A percentile compares a stretch with the other conserved stretches of the same genome.
These are phyloP conservation scores for Stigmatopora nigra DNA, from an alignment of 2,113 vertebrate species.

Conservation along the genomic window DNA sequence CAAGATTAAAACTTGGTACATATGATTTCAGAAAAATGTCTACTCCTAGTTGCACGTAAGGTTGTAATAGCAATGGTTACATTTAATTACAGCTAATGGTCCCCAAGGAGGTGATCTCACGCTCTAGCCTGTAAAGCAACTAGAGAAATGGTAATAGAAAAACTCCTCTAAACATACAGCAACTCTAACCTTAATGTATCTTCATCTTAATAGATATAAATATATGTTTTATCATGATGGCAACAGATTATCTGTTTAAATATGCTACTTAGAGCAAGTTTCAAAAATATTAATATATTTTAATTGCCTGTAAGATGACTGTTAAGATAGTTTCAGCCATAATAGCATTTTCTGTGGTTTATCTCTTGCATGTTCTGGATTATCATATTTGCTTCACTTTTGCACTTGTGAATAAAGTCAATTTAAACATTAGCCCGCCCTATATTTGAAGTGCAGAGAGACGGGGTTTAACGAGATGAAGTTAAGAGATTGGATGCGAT, in stretches of 20 bases:
- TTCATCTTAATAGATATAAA: slow-evolving; percentile 11
- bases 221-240: slow-evolving; percentile 27
- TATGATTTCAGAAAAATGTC: background rate
- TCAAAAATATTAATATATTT: slow-evolving; percentile 37
- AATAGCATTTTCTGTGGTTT: slow-evolving; percentile 40
- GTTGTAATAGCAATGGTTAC: background rate
- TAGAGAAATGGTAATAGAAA: background rate
- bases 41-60: background rate
- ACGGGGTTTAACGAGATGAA: background rate
- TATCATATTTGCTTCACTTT: slow-evolving; percentile 30
- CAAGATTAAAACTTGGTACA: background rate
- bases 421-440: slow-evolving; percentile 15
- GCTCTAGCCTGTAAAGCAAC: background rate
- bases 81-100: background rate
- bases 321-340: slow-evolving; percentile 51
- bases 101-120: background rate
- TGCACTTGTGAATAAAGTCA: slow-evolving; percentile 34
- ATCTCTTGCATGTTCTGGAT: slow-evolving; percentile 42
- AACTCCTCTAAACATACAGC: slow-evolving; percentile 5
- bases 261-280: slow-evolving; percentile 22
- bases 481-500: background rate
- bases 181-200: slow-evolving; percentile 24
- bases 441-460: slow-evolving; percentile 8
- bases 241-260: slow-evolving; percentile 33
- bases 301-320: slow-evolving; percentile 42